Evolutionary conservation across 2,888 invertebrate genomes (phyloP).

Genomic region (Lymantria monacha): DNA sequence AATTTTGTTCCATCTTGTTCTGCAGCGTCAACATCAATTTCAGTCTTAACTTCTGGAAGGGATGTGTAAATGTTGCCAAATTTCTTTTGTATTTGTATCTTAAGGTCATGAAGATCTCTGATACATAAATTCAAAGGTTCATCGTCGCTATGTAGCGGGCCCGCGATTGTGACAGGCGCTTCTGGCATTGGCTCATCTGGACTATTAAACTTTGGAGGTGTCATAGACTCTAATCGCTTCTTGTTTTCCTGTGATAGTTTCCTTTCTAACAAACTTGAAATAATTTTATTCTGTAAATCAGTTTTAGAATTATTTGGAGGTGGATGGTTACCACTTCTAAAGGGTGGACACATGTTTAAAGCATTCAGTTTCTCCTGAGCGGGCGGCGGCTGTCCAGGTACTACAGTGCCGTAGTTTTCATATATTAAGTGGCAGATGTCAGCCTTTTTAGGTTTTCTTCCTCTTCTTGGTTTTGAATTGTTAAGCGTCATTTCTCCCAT

Average conservation of each 20-base stretch:
- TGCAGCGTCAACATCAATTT: conserved; percentile 74
- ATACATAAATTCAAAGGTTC: conserved; percentile 93
- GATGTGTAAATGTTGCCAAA: conserved; percentile 84
- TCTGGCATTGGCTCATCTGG: conserved; percentile 65
- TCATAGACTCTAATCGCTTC: conserved; percentile 60
- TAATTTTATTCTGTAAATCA: conserved; percentile 86
- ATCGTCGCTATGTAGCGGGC: conserved; percentile 72
- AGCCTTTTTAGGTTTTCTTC: conserved; percentile 94
- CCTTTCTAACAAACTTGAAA: conserved; percentile 86
- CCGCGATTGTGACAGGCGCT: conserved; percentile 57
- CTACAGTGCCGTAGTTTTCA: conserved; percentile 94
- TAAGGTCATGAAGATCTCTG: conserved; percentile 87
- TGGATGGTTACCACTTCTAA: conserved; percentile 41
- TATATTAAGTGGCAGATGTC: conserved; percentile 96
- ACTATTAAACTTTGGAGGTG: conserved; percentile 58
- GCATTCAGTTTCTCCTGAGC: conserved; percentile 65
- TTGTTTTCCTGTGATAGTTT: conserved; percentile 86
- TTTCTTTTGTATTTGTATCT: conserved; percentile 84
- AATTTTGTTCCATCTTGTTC: conserved; percentile 73
- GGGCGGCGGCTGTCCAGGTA: conserved; percentile 87
- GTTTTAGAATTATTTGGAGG: conserved; percentile 73
- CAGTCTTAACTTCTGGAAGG: conserved; percentile 81
- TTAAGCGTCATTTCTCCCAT: conserved; percentile 96
- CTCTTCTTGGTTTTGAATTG: conserved; percentile 92
- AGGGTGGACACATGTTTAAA: conserved; percentile 44